phyloP scores from a whole-genome alignment of 2,113 vertebrate species.

The Passer montanus region DNA sequence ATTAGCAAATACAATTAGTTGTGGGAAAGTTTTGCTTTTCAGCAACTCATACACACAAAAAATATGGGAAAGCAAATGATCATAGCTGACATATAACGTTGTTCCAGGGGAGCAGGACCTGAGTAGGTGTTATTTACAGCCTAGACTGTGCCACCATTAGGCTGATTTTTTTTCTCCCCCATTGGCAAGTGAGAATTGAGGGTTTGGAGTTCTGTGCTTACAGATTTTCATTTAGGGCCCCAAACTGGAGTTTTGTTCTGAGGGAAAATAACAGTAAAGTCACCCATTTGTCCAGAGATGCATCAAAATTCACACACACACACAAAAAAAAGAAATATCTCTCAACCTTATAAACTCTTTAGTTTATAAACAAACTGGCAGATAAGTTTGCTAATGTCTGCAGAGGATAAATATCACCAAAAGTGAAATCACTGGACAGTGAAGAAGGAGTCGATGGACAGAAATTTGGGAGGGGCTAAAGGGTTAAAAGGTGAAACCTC shows the following conservation, averaged over 20 bases:
- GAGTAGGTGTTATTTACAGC: not conserved
- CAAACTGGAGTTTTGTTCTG: not conserved
- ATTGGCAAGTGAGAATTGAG: not conserved
- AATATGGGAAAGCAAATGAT: not conserved
- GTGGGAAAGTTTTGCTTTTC: conserved; percentile 38
- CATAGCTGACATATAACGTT: not conserved
- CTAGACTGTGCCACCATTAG: not conserved
- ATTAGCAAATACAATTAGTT: conserved; percentile 55
- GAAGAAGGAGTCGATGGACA: too few species aligned
- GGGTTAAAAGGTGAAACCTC: too few species aligned
- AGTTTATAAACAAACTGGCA: not conserved
- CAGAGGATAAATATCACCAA: not conserved
- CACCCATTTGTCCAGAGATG: not conserved
- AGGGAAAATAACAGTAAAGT: not conserved
- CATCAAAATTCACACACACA: not conserved
- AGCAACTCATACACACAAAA: not conserved
- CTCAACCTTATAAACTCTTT: not conserved
- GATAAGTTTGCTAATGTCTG: not conserved
- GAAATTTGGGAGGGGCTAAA: too few species aligned
- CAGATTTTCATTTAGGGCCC: not conserved
- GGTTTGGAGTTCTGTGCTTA: not conserved
- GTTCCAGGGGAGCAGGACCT: not conserved
- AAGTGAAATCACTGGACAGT: not conserved
- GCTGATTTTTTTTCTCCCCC: not conserved
- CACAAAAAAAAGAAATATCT: not conserved